Base-by-base conservation (phyloP, 1,140 invertebrate species). In the Euwallacea fornicatus region DNA sequence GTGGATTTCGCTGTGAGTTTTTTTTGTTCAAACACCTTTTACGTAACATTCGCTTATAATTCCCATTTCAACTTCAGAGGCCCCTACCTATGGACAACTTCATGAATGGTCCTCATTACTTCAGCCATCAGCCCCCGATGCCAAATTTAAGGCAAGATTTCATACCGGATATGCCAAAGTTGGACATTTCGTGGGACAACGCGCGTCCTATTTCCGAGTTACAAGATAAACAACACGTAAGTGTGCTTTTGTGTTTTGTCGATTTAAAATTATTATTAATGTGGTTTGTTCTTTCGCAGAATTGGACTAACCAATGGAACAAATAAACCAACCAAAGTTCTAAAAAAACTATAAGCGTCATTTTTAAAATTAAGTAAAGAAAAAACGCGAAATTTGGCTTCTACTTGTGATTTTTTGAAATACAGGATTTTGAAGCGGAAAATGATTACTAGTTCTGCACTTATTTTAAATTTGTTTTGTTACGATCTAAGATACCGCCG, bases 1-100 rank as follows among this genome's bases (percentile, higher is more conserved):
- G 85, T 69, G 74, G 79, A 75, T 21, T 86, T 83, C 76, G 82
- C 83, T 79, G 85, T 85, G 80, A 21, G 54, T 60, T 7, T 56
- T 21, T 56, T 50, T 50, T 15, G n/a, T 50, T 33, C 15, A 47
- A 64, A 64, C n/a, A 50, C 21, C 21, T 33, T 33, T 2, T 33
- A 33, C 21, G 21, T 33, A 33, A 33, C 21, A 58, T 10, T 56
- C 9, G 21, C 16, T 58, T 10, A 58, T 58, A 15, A 58, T 3
- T 2, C 46, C 13, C 46, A 6, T 33, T 61, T 61, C 9, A 41
- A 58, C 42, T 68, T 8, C 62, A 80, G 78, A 76, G 77, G 53
- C 77, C 75, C 33, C 71, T 79, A 53, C 77, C 74, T n/a, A 58
- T 81, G 70, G 79, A 80, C 61, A 77, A 66, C 68, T 78, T 76